A percentile compares a stretch with the other conserved stretches of the same genome.
These are phyloP conservation scores for Stegodyphus mimosarum DNA, from an alignment of 1,140 invertebrate genomes.

Conservation along the genomic window DNA sequence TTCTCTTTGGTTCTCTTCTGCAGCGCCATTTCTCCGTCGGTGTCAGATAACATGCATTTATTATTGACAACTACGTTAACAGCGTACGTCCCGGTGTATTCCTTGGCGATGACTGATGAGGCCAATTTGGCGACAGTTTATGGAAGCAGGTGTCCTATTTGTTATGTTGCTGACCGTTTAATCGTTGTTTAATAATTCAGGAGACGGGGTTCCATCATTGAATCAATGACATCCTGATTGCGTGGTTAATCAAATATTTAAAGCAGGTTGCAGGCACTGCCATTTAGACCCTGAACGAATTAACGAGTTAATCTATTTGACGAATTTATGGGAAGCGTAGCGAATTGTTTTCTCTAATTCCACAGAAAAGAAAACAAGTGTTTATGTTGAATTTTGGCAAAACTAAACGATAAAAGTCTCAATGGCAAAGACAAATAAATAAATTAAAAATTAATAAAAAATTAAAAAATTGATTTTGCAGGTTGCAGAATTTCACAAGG, in stretches of 20 bases:
- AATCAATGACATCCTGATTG: conserved; percentile 11
- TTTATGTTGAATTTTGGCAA: no score
- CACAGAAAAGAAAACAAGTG: no score
- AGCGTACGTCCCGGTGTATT: neutral
- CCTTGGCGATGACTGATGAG: conserved; percentile 21
- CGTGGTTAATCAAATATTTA: conserved; percentile 22
- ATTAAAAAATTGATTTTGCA: no score
- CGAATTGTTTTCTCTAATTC: no score
- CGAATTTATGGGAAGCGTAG: no score
- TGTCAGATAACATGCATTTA: conserved; percentile 21
- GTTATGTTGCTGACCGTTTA: conserved; percentile 4
- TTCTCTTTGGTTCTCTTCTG: neutral
- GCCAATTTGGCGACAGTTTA: conserved; percentile 21
- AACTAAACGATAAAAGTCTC: no score
- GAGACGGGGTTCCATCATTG: neutral
- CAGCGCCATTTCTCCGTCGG: neutral
- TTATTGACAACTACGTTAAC: conserved; percentile 12
- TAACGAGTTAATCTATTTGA: no score
- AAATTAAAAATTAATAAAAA: no score
- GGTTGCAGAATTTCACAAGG: no score
- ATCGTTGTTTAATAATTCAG: conserved; percentile 11
- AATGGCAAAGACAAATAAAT: no score
- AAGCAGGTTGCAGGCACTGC: neutral
- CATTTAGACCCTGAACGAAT: no score
- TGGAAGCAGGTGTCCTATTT: conserved; percentile 4